These are phyloP conservation scores for Leucoraja ocellata DNA, from an alignment of 2,797 vertebrate species.

Conservation along the genomic window DNA sequence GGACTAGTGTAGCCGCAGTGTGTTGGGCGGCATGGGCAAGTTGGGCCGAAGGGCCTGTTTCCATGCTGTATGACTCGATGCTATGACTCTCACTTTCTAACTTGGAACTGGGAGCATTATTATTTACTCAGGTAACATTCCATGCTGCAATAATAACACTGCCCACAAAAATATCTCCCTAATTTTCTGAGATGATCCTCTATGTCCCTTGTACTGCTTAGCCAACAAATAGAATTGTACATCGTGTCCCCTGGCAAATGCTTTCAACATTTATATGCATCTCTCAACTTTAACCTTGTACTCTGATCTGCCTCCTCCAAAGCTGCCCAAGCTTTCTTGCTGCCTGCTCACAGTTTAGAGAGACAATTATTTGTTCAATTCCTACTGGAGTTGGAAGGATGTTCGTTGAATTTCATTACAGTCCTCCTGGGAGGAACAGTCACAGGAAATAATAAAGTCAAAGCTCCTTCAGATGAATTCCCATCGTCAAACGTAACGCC, in stretches of 20 bases:
- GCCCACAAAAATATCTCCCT: neutral
- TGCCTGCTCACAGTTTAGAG: neutral
- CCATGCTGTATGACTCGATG: too few species aligned
- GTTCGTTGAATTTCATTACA: constrained; percentile 14
- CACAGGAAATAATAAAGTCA: constrained; percentile 13
- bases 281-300: neutral
- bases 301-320: neutral
- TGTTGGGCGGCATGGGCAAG: too few species aligned
- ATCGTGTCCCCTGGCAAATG: neutral
- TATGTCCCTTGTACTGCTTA: neutral
- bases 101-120: neutral
- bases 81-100: neutral
- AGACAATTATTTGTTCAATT: constrained; percentile 24
- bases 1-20: too few species aligned
- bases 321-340: neutral
- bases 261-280: neutral
- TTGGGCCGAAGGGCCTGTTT: too few species aligned
- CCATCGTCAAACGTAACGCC: neutral
- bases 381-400: constrained; percentile 12
- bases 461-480: constrained; percentile 17
- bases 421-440: neutral
- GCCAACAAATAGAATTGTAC: neutral
- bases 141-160: neutral
- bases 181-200: neutral
- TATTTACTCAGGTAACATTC: neutral